phyloP scores from a whole-genome alignment of 2,113 vertebrate species.

The Halcyon senegalensis region DNA sequence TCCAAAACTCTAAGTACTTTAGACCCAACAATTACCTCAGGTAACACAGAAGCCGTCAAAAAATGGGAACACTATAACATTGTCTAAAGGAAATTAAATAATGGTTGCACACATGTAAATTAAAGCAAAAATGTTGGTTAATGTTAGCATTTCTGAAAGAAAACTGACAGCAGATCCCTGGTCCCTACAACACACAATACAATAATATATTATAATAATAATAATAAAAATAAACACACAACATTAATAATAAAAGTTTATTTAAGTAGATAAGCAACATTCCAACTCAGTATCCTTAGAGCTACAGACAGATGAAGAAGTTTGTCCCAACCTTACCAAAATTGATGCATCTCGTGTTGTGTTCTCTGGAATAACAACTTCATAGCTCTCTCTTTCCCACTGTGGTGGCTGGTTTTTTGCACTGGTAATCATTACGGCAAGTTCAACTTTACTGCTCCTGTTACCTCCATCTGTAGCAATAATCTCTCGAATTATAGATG shows the following conservation, averaged over 20 bases:
- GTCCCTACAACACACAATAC: not conserved
- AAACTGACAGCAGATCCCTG: not conserved
- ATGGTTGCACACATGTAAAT: not conserved
- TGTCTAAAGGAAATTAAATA: not conserved
- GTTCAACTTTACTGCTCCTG: constrained; percentile 82
- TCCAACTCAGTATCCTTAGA: not conserved
- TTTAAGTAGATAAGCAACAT: not conserved
- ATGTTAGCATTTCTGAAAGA: not conserved
- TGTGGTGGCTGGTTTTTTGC: constrained; percentile 87
- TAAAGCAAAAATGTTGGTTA: not conserved
- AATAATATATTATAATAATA: no score
- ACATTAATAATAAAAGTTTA: not conserved
- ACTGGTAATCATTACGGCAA: constrained; percentile 83
- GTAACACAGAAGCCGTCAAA: not conserved
- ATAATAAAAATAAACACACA: no score
- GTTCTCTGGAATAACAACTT: constrained; percentile 84
- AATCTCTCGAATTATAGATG: constrained; percentile 82
- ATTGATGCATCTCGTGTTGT: constrained; percentile 78
- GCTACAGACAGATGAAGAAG: not conserved
- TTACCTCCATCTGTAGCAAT: constrained; percentile 86
- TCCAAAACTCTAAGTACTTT: not conserved
- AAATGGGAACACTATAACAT: not conserved
- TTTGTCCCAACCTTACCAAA: constrained; percentile 66
- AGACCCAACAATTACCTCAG: not conserved
- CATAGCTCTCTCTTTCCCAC: constrained; percentile 85